Base-by-base conservation (phyloP, 2,888 invertebrate species). In the Xanthia togata region DNA sequence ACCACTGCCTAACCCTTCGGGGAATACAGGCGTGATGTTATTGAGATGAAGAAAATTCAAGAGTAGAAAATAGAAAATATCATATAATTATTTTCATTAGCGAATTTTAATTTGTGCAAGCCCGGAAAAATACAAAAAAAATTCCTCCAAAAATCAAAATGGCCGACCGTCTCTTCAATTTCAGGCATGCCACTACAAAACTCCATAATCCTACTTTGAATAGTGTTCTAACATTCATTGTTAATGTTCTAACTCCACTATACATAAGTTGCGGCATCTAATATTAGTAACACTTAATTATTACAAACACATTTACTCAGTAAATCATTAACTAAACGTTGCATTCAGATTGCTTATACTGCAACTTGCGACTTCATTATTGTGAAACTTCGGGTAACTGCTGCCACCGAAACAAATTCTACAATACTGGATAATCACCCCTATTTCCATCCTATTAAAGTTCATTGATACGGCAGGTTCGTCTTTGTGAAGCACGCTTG, bases 301-400 rank as follows among this genome's bases (percentile, higher is more conserved):
- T 65, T 78, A 65, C 62, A 70, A 79, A 74, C 79, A 76, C 79
- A 76, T 78, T 73, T 76, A 84, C 77, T 76, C 69, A 70, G 65
- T 84, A 79, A 78, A 84, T 89, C 87, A 87, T 87, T 83, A 80
- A 87, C 87, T 85, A 83, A 87, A 81, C 81, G 80, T 60, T 85
- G 81, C 79, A 87, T 83, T 83, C 78, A 79, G 74, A 87, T 82
- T 78, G 78, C 82, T 83, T 84, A 77, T 74, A 81, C 81, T 89
- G 87, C 89, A 89, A 87, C 89, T 89, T 87, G 87, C 81, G 82
- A 86, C 88, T 91, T 89, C 88, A 90, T 91, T 91, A 90, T 89
- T 89, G 85, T 78, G 76, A 78, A 87, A 87, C 85, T 87, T 86
- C 63, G 62, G 64, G 47, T 68, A 55, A 69, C 63, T 68, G 17